These are phyloP conservation scores for Nymphicus hollandicus DNA, from an alignment of 2,113 vertebrate species.

Conservation along the genomic window DNA sequence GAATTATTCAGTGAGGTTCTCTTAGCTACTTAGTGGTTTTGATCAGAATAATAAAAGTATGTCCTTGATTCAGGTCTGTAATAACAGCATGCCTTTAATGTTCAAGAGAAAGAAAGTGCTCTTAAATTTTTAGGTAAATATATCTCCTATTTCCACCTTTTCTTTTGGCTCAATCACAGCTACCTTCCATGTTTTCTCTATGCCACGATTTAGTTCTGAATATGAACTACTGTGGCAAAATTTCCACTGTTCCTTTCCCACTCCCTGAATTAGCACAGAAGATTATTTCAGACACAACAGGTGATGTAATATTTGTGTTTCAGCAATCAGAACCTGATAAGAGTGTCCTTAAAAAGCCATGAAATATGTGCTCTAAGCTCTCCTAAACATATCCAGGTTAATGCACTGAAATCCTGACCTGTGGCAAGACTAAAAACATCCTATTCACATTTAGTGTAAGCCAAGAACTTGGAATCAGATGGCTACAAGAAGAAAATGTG, in stretches of 20 bases:
- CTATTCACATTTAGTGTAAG: background rate
- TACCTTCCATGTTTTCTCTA: background rate
- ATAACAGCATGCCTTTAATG: background rate
- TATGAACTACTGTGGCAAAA: background rate
- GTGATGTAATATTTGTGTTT: background rate
- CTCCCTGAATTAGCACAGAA: background rate
- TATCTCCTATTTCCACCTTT: background rate
- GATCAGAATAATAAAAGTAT: background rate
- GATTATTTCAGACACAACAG: background rate
- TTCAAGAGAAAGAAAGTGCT: background rate
- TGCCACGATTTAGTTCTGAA: background rate
- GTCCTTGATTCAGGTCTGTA: background rate
- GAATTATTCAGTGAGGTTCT: background rate
- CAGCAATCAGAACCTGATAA: background rate
- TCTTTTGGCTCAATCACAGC: background rate
- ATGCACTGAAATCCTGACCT: background rate
- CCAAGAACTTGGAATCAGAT: background rate
- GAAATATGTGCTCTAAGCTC: background rate
- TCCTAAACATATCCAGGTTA: background rate
- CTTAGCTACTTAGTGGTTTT: background rate
- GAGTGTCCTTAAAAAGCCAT: background rate
- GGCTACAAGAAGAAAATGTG: background rate
- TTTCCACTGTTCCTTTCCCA: background rate
- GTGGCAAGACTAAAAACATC: background rate
- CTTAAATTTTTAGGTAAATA: background rate